Evolutionary conservation across 2,113 vertebrate species (phyloP).

Genomic region (Boleophthalmus pectinirostris): DNA sequence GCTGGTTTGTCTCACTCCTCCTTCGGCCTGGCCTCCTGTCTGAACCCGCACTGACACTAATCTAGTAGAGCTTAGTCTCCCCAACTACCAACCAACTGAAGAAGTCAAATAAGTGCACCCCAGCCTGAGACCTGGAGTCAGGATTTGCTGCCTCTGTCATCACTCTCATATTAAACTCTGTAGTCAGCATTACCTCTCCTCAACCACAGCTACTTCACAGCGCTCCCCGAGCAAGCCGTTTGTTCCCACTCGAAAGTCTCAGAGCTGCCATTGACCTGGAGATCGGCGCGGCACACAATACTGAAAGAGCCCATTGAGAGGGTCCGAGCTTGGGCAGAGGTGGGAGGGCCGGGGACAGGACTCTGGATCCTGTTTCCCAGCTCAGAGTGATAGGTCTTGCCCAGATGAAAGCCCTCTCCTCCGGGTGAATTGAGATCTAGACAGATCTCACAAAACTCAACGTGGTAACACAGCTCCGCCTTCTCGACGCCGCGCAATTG

Average conservation of each 20-base stretch:
- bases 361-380: slow-evolving; percentile 70
- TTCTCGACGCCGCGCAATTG: slow-evolving; percentile 57
- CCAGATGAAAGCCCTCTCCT: slow-evolving; percentile 72
- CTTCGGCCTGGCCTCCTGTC: background rate
- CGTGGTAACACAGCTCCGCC: slow-evolving; percentile 60
- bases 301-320: slow-evolving; percentile 78
- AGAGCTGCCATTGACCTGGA: slow-evolving; percentile 70
- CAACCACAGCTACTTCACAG: slow-evolving; percentile 62
- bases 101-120: slow-evolving; percentile 9
- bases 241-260: slow-evolving; percentile 70
- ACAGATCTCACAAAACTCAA: slow-evolving; percentile 69
- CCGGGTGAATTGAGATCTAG: slow-evolving; percentile 62
- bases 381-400: slow-evolving; percentile 61
- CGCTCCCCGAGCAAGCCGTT: slow-evolving; percentile 74
- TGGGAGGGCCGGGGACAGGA: slow-evolving; percentile 53
- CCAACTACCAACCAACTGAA: background rate
- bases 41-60: slow-evolving; percentile 3
- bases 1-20: background rate
- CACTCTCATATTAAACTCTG: slow-evolving; percentile 53
- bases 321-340: slow-evolving; percentile 37
- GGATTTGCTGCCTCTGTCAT: slow-evolving; percentile 46
- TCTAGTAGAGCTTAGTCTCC: slow-evolving; percentile 4
- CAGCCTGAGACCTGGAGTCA: slow-evolving; percentile 16
- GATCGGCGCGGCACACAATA: slow-evolving; percentile 66
- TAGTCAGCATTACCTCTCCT: slow-evolving; percentile 45